Conservation (phyloP, 1,140 invertebrate genomes). For the Monochamus saltuarius region DNA sequence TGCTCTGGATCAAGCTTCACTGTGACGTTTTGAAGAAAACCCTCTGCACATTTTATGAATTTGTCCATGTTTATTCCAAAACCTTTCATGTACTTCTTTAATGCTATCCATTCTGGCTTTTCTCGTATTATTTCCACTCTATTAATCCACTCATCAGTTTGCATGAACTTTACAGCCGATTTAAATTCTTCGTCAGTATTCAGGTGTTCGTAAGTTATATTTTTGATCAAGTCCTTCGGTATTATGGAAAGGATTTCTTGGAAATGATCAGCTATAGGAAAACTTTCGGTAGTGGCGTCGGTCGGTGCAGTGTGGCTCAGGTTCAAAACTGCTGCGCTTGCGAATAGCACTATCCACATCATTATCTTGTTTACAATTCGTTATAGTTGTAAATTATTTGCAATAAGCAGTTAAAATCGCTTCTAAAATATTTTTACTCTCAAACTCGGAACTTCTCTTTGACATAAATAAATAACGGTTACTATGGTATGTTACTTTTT, state of each 20-base stretch:
- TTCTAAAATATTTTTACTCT: too few relatives aligned
- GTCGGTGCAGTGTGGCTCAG: background rate
- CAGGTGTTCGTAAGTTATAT: constrained; percentile 32
- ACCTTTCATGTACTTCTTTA: constrained; percentile 24
- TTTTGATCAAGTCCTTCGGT: constrained; percentile 24
- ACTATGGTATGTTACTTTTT: background rate
- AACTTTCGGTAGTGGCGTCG: background rate
- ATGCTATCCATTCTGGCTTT: constrained; percentile 27
- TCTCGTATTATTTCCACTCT: constrained; percentile 19
- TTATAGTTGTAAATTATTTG: too few relatives aligned
- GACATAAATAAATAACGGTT: background rate
- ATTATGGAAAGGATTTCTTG: constrained; percentile 23
- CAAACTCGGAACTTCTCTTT: too few relatives aligned
- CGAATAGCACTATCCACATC: too few relatives aligned
- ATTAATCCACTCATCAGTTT: constrained; percentile 33
- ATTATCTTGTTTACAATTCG: too few relatives aligned
- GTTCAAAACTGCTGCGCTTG: too few relatives aligned
- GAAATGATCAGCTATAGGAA: constrained; percentile 4
- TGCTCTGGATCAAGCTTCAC: background rate
- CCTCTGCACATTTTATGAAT: constrained; percentile 11
- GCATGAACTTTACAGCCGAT: constrained; percentile 36
- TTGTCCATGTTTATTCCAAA: constrained; percentile 29
- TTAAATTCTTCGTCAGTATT: constrained; percentile 36
- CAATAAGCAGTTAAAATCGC: too few relatives aligned
- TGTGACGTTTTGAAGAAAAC: constrained; percentile 6